These are phyloP conservation scores for Chrysomallon squamiferum DNA, from an alignment of 1,140 invertebrate genomes.

Conservation along the genomic window DNA sequence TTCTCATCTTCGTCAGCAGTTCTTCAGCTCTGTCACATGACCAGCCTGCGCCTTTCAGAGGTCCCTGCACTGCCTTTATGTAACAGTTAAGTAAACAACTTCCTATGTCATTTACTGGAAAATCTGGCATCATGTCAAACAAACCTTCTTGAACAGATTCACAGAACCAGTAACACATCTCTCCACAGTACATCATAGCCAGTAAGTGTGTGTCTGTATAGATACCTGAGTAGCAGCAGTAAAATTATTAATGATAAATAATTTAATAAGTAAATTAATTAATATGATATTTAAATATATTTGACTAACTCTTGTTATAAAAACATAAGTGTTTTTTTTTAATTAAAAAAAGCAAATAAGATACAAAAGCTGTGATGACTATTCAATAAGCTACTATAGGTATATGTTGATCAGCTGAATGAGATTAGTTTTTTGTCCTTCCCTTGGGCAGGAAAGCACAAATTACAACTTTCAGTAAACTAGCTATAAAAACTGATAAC, in stretches of 20 bases:
- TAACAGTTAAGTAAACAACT: conserved; percentile 31
- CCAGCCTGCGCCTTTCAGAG: conserved; percentile 42
- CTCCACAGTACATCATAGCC: conserved; percentile 53
- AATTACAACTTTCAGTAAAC: too few relatives aligned
- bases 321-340: too few relatives aligned
- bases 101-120: conserved; percentile 23
- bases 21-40: conserved; percentile 38
- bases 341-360: too few relatives aligned
- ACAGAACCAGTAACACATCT: conserved; percentile 55
- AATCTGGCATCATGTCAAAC: neutral
- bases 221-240: conserved; percentile 37
- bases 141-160: neutral
- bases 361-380: too few relatives aligned
- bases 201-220: conserved; percentile 52
- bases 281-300: too few relatives aligned
- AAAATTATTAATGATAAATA: neutral
- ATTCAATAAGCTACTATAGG: too few relatives aligned
- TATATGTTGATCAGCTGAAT: too few relatives aligned
- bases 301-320: too few relatives aligned
- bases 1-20: conserved; percentile 12
- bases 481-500: too few relatives aligned
- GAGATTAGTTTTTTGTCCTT: too few relatives aligned
- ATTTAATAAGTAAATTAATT: too few relatives aligned
- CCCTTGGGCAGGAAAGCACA: too few relatives aligned
- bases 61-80: conserved; percentile 37